Evolutionary conservation across 1,140 invertebrate genomes (phyloP).

Genomic region (Bombus waltoni): DNA sequence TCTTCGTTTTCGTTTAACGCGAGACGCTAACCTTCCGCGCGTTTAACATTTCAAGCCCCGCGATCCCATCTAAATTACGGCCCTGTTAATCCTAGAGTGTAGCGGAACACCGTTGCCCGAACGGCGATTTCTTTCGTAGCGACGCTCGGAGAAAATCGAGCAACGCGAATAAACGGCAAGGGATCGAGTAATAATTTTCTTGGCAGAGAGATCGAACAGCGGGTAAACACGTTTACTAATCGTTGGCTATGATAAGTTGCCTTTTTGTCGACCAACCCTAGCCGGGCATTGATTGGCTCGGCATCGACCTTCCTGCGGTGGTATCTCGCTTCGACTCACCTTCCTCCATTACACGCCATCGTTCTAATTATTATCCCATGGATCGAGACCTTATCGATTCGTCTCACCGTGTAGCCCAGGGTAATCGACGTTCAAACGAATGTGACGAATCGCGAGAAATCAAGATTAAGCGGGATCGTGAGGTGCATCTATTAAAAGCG

Average conservation of each 20-base stretch:
- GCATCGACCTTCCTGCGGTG: slow-evolving; percentile 15
- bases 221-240: slow-evolving; percentile 24
- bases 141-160: background rate
- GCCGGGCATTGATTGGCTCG: slow-evolving; percentile 20
- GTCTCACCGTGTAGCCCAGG: slow-evolving; percentile 24
- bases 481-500: background rate
- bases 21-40: background rate
- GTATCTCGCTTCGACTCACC: slow-evolving; percentile 40
- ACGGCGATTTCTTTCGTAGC: background rate
- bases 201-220: background rate
- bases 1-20: slow-evolving; percentile 2
- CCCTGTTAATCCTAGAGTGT: background rate
- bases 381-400: slow-evolving; percentile 47
- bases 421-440: slow-evolving; percentile 61
- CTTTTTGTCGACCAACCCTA: slow-evolving; percentile 26
- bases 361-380: slow-evolving; percentile 63
- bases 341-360: slow-evolving; percentile 59
- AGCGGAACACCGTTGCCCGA: background rate
- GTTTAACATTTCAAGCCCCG: background rate
- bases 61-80: background rate
- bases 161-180: background rate
- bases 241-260: background rate
- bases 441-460: slow-evolving; percentile 58
- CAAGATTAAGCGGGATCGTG: slow-evolving; percentile 54
- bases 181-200: background rate